A percentile compares a stretch with the other conserved stretches of the same genome.
These are phyloP conservation scores for Nylanderia fulva DNA, from an alignment of 1,140 invertebrate genomes.

Conservation along the genomic window DNA sequence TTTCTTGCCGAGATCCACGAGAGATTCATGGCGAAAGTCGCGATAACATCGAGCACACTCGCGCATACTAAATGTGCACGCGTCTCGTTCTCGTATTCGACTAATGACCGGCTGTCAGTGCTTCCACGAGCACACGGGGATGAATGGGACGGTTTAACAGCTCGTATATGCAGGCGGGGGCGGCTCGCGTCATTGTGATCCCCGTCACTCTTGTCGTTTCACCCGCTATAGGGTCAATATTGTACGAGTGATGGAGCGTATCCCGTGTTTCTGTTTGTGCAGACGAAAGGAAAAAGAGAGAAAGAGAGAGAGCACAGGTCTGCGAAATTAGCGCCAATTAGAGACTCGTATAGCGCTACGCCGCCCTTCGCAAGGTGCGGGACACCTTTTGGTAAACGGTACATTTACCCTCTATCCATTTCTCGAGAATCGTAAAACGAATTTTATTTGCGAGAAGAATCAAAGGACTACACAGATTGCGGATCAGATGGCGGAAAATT, in stretches of 20 bases:
- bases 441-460: neutral
- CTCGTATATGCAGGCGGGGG: conserved; percentile 66
- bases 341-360: conserved; percentile 67
- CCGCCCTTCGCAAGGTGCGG: conserved; percentile 40
- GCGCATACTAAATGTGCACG: conserved; percentile 22
- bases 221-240: conserved; percentile 71
- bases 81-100: conserved; percentile 20
- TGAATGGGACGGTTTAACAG: conserved; percentile 71
- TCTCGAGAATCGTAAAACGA: neutral
- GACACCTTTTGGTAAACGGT: conserved; percentile 50
- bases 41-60: neutral
- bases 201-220: conserved; percentile 55
- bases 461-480: neutral
- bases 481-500: neutral
- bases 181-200: conserved; percentile 66
- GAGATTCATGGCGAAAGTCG: neutral
- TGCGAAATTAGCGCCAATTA: conserved; percentile 75
- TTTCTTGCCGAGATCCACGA: neutral
- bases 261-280: conserved; percentile 72
- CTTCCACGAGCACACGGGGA: conserved; percentile 27
- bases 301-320: conserved; percentile 54
- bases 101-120: conserved; percentile 77
- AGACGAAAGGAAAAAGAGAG: neutral
- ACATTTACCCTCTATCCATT: neutral
- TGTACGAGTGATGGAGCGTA: conserved; percentile 74